phyloP scores from a whole-genome alignment of 2,797 vertebrate genomes.

The Orestias chungarensis region DNA sequence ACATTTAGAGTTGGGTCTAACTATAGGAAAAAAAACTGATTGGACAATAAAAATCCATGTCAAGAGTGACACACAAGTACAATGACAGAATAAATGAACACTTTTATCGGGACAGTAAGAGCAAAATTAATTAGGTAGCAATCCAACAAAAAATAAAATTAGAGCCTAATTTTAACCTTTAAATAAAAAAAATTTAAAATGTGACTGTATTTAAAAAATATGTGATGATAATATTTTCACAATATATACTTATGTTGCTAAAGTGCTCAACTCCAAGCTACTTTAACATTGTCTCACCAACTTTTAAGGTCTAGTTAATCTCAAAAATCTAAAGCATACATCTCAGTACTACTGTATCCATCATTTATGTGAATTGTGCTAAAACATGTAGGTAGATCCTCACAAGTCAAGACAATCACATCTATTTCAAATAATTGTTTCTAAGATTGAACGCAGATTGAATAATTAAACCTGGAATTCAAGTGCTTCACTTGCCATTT shows the following conservation, averaged over 20 bases:
- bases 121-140: not conserved
- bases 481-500: too few species aligned
- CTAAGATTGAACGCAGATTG: not conserved
- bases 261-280: not conserved
- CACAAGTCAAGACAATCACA: not conserved
- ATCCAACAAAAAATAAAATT: not conserved
- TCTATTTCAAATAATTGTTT: not conserved
- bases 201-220: not conserved
- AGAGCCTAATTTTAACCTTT: not conserved
- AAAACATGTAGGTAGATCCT: not conserved
- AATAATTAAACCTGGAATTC: not conserved
- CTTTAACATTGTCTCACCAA: not conserved
- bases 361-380: not conserved
- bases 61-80: constrained; percentile 20
- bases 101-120: constrained; percentile 4
- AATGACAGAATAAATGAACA: constrained; percentile 24
- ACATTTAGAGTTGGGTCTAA: constrained; percentile 58
- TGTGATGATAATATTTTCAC: not conserved
- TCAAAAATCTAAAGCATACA: not conserved
- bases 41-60: constrained; percentile 34
- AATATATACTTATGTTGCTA: not conserved
- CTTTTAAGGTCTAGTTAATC: not conserved
- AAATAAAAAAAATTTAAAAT: not conserved
- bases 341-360: not conserved
- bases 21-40: constrained; percentile 47